Evolutionary conservation across 1,140 invertebrate genomes (phyloP).

Genomic region (Calycopis cecrops): DNA sequence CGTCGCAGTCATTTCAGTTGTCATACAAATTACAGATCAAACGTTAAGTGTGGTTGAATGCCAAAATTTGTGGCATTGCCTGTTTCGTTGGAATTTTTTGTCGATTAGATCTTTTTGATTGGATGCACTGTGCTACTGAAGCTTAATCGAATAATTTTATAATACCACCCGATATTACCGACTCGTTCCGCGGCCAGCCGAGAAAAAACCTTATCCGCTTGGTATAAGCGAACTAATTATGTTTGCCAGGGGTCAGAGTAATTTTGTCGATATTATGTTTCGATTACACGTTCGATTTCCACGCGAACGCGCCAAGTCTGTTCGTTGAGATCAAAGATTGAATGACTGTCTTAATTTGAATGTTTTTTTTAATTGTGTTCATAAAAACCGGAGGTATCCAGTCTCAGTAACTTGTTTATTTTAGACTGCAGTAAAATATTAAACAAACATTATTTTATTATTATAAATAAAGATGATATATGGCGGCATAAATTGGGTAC

Average conservation of each 20-base stretch:
- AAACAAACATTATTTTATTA: too few relatives aligned
- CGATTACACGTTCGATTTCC: slow-evolving; percentile 48
- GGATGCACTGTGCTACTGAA: slow-evolving; percentile 49
- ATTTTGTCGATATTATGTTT: slow-evolving; percentile 39
- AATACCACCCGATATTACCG: slow-evolving; percentile 26
- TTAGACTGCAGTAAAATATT: not conserved
- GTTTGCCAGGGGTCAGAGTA: slow-evolving; percentile 6
- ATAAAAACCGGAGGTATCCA: slow-evolving; percentile 1
- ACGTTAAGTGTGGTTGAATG: not conserved
- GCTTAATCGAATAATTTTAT: slow-evolving; percentile 42
- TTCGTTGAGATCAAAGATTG: slow-evolving; percentile 11
- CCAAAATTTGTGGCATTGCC: slow-evolving; percentile 16
- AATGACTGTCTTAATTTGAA: slow-evolving; percentile 10
- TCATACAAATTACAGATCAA: slow-evolving; percentile 8
- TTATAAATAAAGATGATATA: too few relatives aligned
- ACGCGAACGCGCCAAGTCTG: slow-evolving; percentile 40
- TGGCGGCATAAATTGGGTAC: too few relatives aligned
- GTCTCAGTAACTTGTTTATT: not conserved
- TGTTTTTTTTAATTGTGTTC: not conserved
- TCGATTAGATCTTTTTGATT: slow-evolving; percentile 53
- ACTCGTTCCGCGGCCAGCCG: not conserved
- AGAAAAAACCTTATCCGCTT: slow-evolving; percentile 16
- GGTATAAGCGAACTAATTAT: slow-evolving; percentile 7
- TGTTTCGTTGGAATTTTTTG: slow-evolving; percentile 44
- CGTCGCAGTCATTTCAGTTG: not conserved